Evolutionary conservation across 2,113 vertebrate genomes (phyloP).

Genomic region (Bombycilla garrulus): DNA sequence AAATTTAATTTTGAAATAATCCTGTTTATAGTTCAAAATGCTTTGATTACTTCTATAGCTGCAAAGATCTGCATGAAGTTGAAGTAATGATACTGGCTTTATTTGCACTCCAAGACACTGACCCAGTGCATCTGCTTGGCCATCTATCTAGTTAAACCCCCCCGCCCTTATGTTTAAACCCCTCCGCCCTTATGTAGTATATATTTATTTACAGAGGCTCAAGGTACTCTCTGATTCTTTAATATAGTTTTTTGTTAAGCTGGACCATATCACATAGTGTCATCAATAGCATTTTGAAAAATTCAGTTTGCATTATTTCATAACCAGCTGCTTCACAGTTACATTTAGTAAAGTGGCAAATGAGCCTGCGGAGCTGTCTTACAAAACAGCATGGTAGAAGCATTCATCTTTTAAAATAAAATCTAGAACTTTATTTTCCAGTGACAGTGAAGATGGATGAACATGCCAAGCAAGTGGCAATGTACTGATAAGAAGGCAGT

Average conservation of each 20-base stretch:
- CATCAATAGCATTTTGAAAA: not conserved
- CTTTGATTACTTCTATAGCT: not conserved
- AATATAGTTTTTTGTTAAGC: not conserved
- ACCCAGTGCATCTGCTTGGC: not conserved
- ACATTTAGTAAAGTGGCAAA: not conserved
- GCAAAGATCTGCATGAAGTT: not conserved
- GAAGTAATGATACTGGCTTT: not conserved
- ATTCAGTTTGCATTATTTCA: not conserved
- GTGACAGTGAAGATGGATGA: not conserved
- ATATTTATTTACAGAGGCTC: not conserved
- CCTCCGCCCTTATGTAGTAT: fast-evolving
- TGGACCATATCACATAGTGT: not conserved
- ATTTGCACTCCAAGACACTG: not conserved
- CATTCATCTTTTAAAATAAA: not conserved
- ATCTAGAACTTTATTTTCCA: not conserved
- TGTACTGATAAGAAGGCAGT: not conserved
- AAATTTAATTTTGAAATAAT: not conserved
- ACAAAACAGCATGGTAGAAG: not conserved
- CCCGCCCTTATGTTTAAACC: not conserved
- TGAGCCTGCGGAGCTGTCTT: not conserved
- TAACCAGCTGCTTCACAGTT: not conserved
- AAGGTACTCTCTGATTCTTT: not conserved
- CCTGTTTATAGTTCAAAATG: not conserved
- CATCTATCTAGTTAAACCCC: not conserved
- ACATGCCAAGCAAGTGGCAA: not conserved